Conservation (phyloP, 2,888 invertebrate genomes). For the Palloptera scutellata region DNA sequence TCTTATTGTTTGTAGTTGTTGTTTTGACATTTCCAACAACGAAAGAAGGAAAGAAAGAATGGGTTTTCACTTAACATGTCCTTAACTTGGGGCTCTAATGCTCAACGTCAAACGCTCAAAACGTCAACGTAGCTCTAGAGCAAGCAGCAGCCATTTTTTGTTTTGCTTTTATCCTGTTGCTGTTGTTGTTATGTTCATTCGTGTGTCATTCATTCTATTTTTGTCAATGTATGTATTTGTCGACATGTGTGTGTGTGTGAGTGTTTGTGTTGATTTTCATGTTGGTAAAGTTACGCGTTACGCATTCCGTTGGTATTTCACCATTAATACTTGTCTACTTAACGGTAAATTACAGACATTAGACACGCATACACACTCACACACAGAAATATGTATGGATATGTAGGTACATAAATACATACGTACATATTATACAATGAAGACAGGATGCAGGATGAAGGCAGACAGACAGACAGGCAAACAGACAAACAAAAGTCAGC, state of each 20-base stretch:
- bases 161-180: too few relatives aligned
- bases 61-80: slow-evolving; percentile 51
- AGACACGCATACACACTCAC: slow-evolving; percentile 51
- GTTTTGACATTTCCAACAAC: neutral
- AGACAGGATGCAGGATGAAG: too few relatives aligned
- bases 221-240: too few relatives aligned
- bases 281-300: slow-evolving; percentile 37
- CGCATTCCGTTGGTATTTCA: slow-evolving; percentile 60
- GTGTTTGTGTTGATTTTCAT: slow-evolving; percentile 37
- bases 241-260: neutral
- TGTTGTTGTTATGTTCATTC: too few relatives aligned
- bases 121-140: slow-evolving; percentile 37
- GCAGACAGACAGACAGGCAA: too few relatives aligned
- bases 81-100: slow-evolving; percentile 28
- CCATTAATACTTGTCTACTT: slow-evolving; percentile 63
- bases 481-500: neutral
- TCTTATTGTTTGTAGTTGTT: neutral
- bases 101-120: slow-evolving; percentile 40
- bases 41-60: neutral
- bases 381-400: slow-evolving; percentile 10
- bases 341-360: slow-evolving; percentile 63
- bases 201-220: too few relatives aligned
- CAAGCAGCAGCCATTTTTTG: too few relatives aligned
- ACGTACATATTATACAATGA: neutral
- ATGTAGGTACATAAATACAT: neutral